These are phyloP conservation scores for Liodrosophila aerea DNA, from an alignment of 2,888 invertebrate species.

Conservation along the genomic window DNA sequence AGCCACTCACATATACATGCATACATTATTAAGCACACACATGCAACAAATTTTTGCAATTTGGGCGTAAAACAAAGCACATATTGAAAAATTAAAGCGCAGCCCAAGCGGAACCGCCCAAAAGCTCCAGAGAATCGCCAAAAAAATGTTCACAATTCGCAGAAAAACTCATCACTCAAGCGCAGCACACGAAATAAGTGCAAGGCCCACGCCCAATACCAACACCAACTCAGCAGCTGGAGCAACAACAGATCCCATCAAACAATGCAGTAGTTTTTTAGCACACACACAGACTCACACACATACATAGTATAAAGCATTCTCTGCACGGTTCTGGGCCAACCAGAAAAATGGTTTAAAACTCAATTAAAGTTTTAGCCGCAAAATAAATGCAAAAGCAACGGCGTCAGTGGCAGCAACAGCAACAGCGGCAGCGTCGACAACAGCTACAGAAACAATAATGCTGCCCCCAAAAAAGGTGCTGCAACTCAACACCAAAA, in stretches of 20 bases:
- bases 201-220: constrained; percentile 18
- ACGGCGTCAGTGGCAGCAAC: constrained; percentile 7
- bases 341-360: constrained; percentile 72
- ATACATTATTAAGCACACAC: constrained; percentile 8
- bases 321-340: constrained; percentile 34
- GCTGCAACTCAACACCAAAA: constrained; percentile 1
- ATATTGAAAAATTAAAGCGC: constrained; percentile 47
- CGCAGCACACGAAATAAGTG: constrained; percentile 36
- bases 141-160: constrained; percentile 33
- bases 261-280: constrained; percentile 37
- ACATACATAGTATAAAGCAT: constrained; percentile 40
- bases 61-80: constrained; percentile 46
- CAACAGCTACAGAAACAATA: constrained; percentile 51
- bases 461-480: constrained; percentile 23
- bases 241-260: constrained; percentile 40
- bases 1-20: constrained; percentile 4
- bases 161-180: constrained; percentile 70
- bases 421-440: constrained; percentile 38
- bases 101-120: constrained; percentile 32
- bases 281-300: constrained; percentile 11
- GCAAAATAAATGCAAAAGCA: constrained; percentile 76
- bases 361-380: constrained; percentile 78
- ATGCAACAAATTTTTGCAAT: constrained; percentile 40
- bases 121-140: constrained; percentile 13
- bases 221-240: constrained; percentile 23